Percentiles rank a stretch among this genome's conserved stretches.
Evolutionary conservation across 2,113 vertebrate species (phyloP).

Genomic region (Plectropomus leopardus): DNA sequence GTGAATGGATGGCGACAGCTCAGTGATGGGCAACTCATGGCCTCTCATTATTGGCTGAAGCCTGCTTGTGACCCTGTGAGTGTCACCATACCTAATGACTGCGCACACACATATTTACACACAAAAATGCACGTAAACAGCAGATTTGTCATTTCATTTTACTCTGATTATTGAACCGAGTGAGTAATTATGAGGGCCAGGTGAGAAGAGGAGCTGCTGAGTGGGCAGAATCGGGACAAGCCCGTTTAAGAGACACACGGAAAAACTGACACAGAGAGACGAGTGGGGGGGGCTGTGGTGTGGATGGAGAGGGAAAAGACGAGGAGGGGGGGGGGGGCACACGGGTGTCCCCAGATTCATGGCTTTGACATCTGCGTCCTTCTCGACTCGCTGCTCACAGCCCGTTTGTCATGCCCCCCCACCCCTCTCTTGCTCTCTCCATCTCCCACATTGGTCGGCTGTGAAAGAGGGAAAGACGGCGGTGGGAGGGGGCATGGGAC

Average conservation of each 20-base stretch:
- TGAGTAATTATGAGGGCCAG: slow-evolving; percentile 85
- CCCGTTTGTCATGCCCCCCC: slow-evolving; percentile 87
- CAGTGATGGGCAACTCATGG: slow-evolving; percentile 60
- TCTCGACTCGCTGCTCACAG: slow-evolving; percentile 92
- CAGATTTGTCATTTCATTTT: slow-evolving; percentile 78
- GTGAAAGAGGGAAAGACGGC: slow-evolving; percentile 51
- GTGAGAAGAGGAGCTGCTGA: slow-evolving; percentile 83
- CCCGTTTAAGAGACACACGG: slow-evolving; percentile 23
- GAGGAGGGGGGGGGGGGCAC: slow-evolving; percentile 13
- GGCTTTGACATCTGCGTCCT: slow-evolving; percentile 98
- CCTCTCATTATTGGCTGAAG: slow-evolving; percentile 58
- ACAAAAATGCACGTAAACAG: slow-evolving; percentile 57
- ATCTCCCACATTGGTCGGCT: slow-evolving; percentile 73
- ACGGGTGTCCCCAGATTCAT: slow-evolving; percentile 87
- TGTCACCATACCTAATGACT: slow-evolving; percentile 61
- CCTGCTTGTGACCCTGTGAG: slow-evolving; percentile 69
- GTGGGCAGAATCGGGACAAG: slow-evolving; percentile 78
- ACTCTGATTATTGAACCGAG: slow-evolving; percentile 78
- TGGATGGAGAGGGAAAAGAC: slow-evolving; percentile 40
- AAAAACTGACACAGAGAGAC: slow-evolving; percentile 58
- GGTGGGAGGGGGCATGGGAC: slow-evolving; percentile 50
- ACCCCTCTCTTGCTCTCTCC: slow-evolving; percentile 42
- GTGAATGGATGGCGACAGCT: slow-evolving; percentile 65
- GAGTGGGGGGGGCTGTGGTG: slow-evolving; percentile 48
- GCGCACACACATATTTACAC: slow-evolving; percentile 26